Conservation (phyloP, 2,797 vertebrate species). For the Tragopan temminckii region DNA sequence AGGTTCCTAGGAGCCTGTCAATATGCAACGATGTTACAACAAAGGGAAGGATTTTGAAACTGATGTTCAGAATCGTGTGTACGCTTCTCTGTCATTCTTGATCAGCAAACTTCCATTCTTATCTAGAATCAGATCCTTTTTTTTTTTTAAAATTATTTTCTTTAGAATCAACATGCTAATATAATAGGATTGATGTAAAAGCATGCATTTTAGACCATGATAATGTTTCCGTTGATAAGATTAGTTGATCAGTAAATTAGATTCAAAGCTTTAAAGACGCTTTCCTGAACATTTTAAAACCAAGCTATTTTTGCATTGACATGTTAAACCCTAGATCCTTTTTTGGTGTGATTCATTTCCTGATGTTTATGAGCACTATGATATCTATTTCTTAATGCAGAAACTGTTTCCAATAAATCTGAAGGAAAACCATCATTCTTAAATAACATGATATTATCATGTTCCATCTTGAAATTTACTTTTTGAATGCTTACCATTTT, state of each 20-base stretch:
- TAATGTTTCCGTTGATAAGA: rapidly evolving
- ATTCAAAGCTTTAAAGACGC: not conserved
- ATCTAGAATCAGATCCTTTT: not conserved
- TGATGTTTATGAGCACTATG: constrained; percentile 53
- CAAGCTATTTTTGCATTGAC: constrained; percentile 60
- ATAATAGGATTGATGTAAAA: not conserved
- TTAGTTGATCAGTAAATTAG: not conserved
- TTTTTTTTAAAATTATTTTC: not conserved
- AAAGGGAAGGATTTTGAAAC: not conserved
- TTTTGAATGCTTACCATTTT: not conserved
- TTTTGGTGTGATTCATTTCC: constrained; percentile 72
- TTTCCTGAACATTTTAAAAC: constrained; percentile 59
- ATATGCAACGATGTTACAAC: not conserved
- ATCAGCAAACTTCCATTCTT: not conserved
- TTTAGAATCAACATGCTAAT: not conserved
- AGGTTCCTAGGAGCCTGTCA: not conserved
- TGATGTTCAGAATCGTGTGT: not conserved
- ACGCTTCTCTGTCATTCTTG: not conserved
- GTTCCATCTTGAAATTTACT: not conserved
- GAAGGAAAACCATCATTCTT: constrained; percentile 2
- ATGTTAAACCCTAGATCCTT: constrained; percentile 20
- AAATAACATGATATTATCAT: not conserved
- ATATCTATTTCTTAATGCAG: too few relatives aligned
- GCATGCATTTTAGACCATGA: not conserved
- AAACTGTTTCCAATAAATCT: constrained; percentile 43